Conservation (phyloP, 2,888 invertebrate genomes). For the Microctonus hyperodae region DNA sequence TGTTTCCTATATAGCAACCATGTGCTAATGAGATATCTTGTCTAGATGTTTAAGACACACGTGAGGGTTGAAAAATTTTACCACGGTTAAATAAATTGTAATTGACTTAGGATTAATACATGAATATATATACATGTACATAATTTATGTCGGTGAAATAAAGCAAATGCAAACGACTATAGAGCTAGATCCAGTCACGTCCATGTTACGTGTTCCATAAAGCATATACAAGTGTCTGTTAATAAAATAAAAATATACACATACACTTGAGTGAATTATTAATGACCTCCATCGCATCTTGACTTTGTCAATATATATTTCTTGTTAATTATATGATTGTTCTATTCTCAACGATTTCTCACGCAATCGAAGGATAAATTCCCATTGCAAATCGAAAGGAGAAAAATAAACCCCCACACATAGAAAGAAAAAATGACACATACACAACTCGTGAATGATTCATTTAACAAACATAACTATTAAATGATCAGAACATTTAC, state of each 20-base stretch:
- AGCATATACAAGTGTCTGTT: conserved; percentile 1
- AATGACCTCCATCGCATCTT: neutral
- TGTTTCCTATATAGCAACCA: neutral
- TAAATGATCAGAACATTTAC: neutral
- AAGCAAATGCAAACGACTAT: neutral
- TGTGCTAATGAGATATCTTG: neutral
- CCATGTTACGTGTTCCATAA: neutral
- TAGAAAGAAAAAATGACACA: neutral
- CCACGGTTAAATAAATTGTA: neutral
- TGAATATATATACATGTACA: no score
- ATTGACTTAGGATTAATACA: neutral
- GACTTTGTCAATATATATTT: neutral
- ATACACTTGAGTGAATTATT: neutral
- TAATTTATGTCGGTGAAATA: neutral
- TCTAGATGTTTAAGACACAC: neutral
- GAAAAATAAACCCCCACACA: no score
- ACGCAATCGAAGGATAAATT: neutral
- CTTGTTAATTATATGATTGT: neutral
- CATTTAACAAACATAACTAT: neutral
- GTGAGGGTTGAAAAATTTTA: conserved; percentile 2
- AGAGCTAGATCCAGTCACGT: neutral
- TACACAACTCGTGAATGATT: neutral
- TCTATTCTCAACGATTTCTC: neutral
- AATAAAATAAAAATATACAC: neutral
- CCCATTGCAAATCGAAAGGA: neutral